Evolutionary conservation across 1,140 invertebrate species (phyloP), one percentile per base, ranked within the genome.

Genomic region (Episyrphus balteatus): DNA sequence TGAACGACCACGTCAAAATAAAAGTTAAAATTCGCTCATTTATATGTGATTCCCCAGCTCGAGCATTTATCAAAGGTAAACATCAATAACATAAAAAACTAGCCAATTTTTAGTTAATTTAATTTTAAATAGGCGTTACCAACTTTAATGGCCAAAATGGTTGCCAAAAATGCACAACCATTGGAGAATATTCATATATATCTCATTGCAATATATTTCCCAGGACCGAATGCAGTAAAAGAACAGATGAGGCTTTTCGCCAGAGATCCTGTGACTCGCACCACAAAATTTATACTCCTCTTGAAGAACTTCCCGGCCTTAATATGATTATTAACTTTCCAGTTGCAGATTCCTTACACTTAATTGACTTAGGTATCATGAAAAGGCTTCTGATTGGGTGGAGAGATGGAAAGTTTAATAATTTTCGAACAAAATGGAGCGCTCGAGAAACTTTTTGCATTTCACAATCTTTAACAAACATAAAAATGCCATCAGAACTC

Each of bases 261-360:
- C 7, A 7, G 8, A 17, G 14, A 14, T 8, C 8, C 7, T 39
- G 14, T 14, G 13, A n/a, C 7, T 7, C 8, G 8, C 56, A 58
- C 40, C 56, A 58, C 47, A 58, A 58, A 50, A 1, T 13, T 3
- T 46, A 54, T 36, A 51, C 51, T 9, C 53, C 55, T 11, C 36
- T 59, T 36, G 32, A 52, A 18, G 38, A 42, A 42, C 32, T 61
- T 13, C 36, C 41, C 1, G n/a, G n/a, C n/a, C 53, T 61, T 46
- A 52, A 58, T 46, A 61, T 61, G 56, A 19, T 56, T 5, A 39
- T 51, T 39, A 45, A 57, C 46, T 54, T 61, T 50, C 52, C 52
- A 1, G 53, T 57, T 6, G 42, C 19, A 14, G 57, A 62, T 45
- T 50, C 52, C 9, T 43, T 62, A 6, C 56, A 62, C 30, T 48